Evolutionary conservation across 2,888 invertebrate genomes (phyloP).

Genomic region (Silvanus unidentatus): DNA sequence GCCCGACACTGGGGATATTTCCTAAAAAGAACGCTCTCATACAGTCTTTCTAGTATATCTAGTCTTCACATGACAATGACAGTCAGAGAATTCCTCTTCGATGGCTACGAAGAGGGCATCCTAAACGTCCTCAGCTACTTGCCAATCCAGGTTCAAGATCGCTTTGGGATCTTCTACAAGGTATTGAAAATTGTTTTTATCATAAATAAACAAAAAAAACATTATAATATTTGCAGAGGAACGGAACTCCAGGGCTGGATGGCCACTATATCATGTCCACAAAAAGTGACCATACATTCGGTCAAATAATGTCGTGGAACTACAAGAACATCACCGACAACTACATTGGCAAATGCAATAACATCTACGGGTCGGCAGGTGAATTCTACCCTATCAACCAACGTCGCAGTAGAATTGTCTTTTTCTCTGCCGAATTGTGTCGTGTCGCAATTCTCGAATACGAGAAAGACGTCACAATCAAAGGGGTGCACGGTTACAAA

Average conservation of each 20-base stretch:
- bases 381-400: slow-evolving; percentile 72
- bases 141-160: slow-evolving; percentile 61
- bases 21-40: slow-evolving; percentile 55
- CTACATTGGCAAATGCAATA: slow-evolving; percentile 54
- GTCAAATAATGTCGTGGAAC: slow-evolving; percentile 68
- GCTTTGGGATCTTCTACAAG: slow-evolving; percentile 80
- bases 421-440: slow-evolving; percentile 73
- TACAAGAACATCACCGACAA: slow-evolving; percentile 53
- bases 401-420: slow-evolving; percentile 51
- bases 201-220: slow-evolving; percentile 1
- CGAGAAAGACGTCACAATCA: slow-evolving; percentile 51
- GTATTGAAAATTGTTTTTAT: slow-evolving; percentile 44
- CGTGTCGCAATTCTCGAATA: slow-evolving; percentile 60
- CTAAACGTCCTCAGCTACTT: slow-evolving; percentile 59
- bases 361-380: slow-evolving; percentile 68
- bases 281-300: slow-evolving; percentile 60
- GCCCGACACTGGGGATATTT: slow-evolving; percentile 53
- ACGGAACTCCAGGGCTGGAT: slow-evolving; percentile 64
- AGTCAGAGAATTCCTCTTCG: slow-evolving; percentile 67
- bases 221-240: slow-evolving; percentile 55
- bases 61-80: slow-evolving; percentile 55
- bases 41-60: slow-evolving; percentile 27
- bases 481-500: slow-evolving; percentile 60
- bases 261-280: slow-evolving; percentile 71
- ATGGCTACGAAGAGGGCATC: slow-evolving; percentile 71